phyloP scores from a whole-genome alignment of 2,113 vertebrate species.

The Archilochus colubris region DNA sequence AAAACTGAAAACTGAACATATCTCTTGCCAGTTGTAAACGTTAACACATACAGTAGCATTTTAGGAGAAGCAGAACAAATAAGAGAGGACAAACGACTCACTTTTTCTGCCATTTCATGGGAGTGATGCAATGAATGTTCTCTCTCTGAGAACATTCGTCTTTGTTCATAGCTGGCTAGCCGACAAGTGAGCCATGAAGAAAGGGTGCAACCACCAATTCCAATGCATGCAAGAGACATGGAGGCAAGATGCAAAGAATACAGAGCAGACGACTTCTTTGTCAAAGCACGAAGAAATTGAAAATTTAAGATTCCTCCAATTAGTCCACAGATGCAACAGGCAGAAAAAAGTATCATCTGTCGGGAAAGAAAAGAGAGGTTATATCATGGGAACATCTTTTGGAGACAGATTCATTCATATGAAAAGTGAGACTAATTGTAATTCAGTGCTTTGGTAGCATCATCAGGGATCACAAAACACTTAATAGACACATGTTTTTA shows the following conservation, averaged over 20 bases:
- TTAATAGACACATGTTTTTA: neutral
- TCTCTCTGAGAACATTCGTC: conserved; percentile 97
- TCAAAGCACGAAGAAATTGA: conserved; percentile 95
- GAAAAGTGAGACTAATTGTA: neutral
- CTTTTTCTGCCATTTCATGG: conserved; percentile 95
- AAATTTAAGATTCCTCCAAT: conserved; percentile 98
- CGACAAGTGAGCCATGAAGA: conserved; percentile 98
- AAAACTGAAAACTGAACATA: conserved; percentile 5
- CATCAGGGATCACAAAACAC: neutral
- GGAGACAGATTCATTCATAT: neutral
- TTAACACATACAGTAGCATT: neutral
- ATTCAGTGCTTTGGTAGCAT: neutral
- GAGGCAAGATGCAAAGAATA: conserved; percentile 90
- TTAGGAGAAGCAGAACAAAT: conserved; percentile 18
- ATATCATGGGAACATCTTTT: neutral
- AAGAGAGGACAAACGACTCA: conserved; percentile 78
- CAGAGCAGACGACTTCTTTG: conserved; percentile 84
- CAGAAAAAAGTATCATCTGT: conserved; percentile 99
- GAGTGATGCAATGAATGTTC: conserved; percentile 98
- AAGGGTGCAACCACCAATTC: conserved; percentile 93
- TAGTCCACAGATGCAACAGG: conserved; percentile 97
- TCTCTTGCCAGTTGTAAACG: neutral
- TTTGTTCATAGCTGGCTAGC: conserved; percentile 96
- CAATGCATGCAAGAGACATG: conserved; percentile 95
- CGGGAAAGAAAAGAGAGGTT: conserved; percentile 46